Evolutionary conservation across 2,797 vertebrate species (phyloP), one percentile per base, ranked within the genome.

Genomic region (Aeoliscus strigatus): DNA sequence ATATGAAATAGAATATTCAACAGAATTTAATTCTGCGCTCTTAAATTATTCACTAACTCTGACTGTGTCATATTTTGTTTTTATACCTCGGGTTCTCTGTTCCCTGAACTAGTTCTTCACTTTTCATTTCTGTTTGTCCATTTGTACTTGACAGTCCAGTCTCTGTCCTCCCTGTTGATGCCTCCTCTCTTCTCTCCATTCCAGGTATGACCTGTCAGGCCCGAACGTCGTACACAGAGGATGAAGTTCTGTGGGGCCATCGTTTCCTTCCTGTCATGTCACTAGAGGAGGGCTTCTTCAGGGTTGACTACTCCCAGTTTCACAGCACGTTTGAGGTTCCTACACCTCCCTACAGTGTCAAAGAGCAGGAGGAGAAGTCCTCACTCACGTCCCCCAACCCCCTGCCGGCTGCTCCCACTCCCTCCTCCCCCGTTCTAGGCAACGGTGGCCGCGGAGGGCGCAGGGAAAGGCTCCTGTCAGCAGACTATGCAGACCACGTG

Each of bases 181-280:
- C 51, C 28, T 48, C 30, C 40, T 36, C 9, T 39, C 28, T 57
- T 36, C 14, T 40, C 32, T 52, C 11, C 34, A 13, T 50, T 2
- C 0, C 25, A 94, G 92, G 92, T 34, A 94, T 94, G 92, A 93
- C 92, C 0, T 94, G 92, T 52, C 92, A 94, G 62, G 92, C 92
- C 1, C 86, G 92, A 60, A 94, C 92, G 1, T 94, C 92, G 0
- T 94, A 93, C 70, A 94, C 92, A 0, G 92, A 94, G 42, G 92
- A 94, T 26, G 92, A 93, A 67, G 91, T 94, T 12, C 62, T 94
- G 17, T 94, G 92, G 92, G 92, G 90, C 13, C 90, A 93, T 52
- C 86, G 92, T 8, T 94, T 94, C 69, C 88, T 94, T 5, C 92
- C 92, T 0, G 92, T 94, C 7, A 94, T 94, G 91, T 93, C 92